phyloP scores from a whole-genome alignment of 2,797 vertebrate genomes.

The Sardinella longiceps region DNA sequence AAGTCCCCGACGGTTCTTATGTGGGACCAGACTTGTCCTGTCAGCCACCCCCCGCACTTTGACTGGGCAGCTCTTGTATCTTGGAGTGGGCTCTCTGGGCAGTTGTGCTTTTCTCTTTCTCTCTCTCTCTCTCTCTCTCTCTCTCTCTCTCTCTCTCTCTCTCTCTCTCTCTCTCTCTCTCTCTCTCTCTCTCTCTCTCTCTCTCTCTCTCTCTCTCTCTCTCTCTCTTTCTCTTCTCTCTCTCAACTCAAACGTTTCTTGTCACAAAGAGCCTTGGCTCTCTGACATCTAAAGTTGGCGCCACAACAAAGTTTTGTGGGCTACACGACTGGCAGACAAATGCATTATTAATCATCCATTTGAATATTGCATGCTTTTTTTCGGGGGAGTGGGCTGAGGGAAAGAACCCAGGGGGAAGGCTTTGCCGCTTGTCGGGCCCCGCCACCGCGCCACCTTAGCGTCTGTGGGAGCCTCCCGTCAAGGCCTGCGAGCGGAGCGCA shows the following conservation, averaged over 20 bases:
- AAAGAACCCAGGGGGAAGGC: not conserved
- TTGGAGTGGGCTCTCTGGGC: not conserved
- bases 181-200: not conserved
- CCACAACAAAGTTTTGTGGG: slow-evolving; percentile 10
- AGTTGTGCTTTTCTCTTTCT: not conserved
- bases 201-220: not conserved
- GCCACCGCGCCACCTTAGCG: not conserved
- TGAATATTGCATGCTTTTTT: slow-evolving; percentile 17
- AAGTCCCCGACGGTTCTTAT: not conserved
- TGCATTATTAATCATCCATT: slow-evolving; percentile 1
- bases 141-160: not conserved
- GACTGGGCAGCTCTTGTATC: not conserved
- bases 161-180: not conserved
- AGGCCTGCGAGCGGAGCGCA: not conserved
- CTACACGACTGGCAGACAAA: slow-evolving; percentile 12
- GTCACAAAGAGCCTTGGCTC: not conserved
- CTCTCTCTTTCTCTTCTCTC: not conserved
- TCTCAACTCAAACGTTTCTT: not conserved
- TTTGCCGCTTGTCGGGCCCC: not conserved
- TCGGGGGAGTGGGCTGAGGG: not conserved
- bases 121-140: not conserved
- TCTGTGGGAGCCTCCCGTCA: not conserved
- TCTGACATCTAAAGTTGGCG: slow-evolving; percentile 6
- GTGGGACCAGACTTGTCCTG: not conserved
- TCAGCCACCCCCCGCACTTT: not conserved